phyloP scores from a whole-genome alignment of 2,113 vertebrate species.

The Scortum barcoo region DNA sequence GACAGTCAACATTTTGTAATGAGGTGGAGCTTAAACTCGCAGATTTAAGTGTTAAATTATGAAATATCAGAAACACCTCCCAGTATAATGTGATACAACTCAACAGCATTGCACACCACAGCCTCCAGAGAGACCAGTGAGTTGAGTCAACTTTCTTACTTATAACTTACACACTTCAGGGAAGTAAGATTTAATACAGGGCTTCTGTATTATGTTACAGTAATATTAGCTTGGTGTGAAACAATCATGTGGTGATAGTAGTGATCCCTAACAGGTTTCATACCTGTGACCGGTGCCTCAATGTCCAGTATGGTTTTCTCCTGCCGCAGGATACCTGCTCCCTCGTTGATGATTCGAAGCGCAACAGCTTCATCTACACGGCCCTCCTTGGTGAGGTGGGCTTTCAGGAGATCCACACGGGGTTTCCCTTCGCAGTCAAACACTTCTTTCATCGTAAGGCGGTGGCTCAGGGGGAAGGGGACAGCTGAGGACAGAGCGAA shows the following conservation, averaged over 20 bases:
- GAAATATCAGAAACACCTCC: too few species aligned
- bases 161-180: too few species aligned
- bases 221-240: too few species aligned
- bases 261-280: background rate
- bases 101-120: too few species aligned
- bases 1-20: background rate
- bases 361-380: constrained; percentile 86
- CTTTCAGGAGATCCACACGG: constrained; percentile 87
- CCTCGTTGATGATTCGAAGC: constrained; percentile 84
- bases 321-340: constrained; percentile 86
- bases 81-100: too few species aligned
- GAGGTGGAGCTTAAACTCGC: background rate
- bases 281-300: constrained; percentile 89
- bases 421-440: constrained; percentile 88
- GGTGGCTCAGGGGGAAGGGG: constrained; percentile 88
- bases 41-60: background rate
- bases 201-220: too few species aligned
- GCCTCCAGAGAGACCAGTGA: too few species aligned
- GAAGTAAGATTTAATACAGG: too few species aligned
- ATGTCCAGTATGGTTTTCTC: constrained; percentile 90
- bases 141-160: too few species aligned
- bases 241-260: too few species aligned
- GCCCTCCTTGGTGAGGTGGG: constrained; percentile 89
- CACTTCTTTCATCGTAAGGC: constrained; percentile 89
- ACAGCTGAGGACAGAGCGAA: constrained; percentile 81